A percentile compares a stretch with the other conserved stretches of the same genome.
Conservation (phyloP, 2,888 invertebrate genomes). For the Cephus rjabovi region DNA sequence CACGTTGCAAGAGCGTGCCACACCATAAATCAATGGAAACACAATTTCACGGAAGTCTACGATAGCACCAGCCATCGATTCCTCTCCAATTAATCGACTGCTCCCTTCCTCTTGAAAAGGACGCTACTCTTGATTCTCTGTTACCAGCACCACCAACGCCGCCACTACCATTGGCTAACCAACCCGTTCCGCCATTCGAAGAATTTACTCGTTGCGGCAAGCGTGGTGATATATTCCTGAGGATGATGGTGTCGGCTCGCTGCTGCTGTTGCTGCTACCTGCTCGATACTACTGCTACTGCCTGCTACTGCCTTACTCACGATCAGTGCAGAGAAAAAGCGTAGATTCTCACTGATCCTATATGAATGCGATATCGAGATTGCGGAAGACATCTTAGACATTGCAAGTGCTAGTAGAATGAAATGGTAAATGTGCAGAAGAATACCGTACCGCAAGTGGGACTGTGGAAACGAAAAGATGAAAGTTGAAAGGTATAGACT, state of each 20-base stretch:
- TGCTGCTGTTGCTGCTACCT: too few relatives aligned
- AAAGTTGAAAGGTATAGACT: slow-evolving; percentile 21
- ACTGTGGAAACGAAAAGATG: neutral
- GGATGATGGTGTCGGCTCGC: too few relatives aligned
- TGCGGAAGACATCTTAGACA: slow-evolving; percentile 15
- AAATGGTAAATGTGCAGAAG: neutral
- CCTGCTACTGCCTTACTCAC: too few relatives aligned
- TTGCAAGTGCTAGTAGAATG: neutral
- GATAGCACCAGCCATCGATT: slow-evolving; percentile 36
- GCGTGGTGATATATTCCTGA: too few relatives aligned
- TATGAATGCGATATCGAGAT: slow-evolving; percentile 34
- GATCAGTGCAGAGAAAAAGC: neutral
- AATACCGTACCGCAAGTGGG: neutral
- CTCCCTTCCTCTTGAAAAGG: too few relatives aligned
- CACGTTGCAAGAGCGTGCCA: slow-evolving; percentile 17
- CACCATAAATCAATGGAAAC: slow-evolving; percentile 42
- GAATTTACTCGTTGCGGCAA: too few relatives aligned
- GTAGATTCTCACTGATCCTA: slow-evolving; percentile 37
- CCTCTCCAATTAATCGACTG: slow-evolving; percentile 39
- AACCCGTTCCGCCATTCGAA: too few relatives aligned
- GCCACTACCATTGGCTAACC: too few relatives aligned
- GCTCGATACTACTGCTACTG: too few relatives aligned
- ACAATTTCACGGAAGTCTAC: slow-evolving; percentile 45
- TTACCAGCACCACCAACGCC: too few relatives aligned
- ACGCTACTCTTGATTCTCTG: too few relatives aligned